Conservation (phyloP, 2,113 vertebrate species). For the Hucho hucho region DNA sequence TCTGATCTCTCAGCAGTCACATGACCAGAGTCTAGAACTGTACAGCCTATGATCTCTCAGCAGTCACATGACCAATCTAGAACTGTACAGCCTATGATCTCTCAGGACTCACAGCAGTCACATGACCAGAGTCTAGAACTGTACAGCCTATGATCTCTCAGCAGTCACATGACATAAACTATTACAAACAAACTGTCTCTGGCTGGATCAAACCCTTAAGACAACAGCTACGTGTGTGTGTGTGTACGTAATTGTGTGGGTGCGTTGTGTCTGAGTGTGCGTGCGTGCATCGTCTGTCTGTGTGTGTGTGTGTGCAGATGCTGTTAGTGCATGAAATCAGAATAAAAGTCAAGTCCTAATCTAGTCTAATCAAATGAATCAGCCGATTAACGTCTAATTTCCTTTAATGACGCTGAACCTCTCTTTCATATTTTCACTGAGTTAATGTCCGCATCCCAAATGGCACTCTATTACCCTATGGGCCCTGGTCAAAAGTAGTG, state of each 20-base stretch:
- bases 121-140: too few relatives aligned
- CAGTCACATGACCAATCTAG: too few relatives aligned
- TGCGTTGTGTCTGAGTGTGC: neutral
- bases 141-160: too few relatives aligned
- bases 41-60: too few relatives aligned
- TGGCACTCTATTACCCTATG: too few relatives aligned
- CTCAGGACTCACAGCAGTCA: too few relatives aligned
- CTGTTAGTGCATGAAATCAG: neutral
- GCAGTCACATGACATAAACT: too few relatives aligned
- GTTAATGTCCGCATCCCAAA: conserved; percentile 1
- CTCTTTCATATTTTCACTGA: neutral
- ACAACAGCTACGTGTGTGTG: neutral
- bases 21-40: too few relatives aligned
- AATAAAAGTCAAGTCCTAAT: conserved; percentile 20
- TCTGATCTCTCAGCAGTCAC: too few relatives aligned
- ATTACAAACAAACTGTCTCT: neutral
- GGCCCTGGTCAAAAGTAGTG: too few relatives aligned
- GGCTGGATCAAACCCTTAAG: neutral
- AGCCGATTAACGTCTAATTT: conserved; percentile 41
- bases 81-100: too few relatives aligned
- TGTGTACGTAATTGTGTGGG: neutral
- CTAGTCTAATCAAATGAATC: conserved; percentile 30
- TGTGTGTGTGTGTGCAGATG: neutral
- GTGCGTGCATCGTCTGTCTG: neutral
- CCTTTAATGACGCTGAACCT: conserved; percentile 7